Conservation (phyloP, 2,888 invertebrate genomes). For the Polyommatus icarus region DNA sequence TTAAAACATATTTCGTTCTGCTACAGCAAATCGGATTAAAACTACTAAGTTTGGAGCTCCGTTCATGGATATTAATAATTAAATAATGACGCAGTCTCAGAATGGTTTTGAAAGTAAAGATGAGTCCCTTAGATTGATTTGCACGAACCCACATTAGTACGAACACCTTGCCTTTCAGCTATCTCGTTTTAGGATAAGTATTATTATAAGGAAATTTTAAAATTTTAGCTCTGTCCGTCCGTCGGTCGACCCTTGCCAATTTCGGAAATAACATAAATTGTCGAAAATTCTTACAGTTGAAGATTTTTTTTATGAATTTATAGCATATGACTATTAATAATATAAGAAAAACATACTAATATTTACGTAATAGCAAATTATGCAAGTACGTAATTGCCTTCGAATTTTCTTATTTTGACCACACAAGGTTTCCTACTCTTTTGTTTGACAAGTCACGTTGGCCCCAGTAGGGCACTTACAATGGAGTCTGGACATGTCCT, state of each 20-base stretch:
- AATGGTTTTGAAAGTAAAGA: neutral
- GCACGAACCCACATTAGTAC: neutral
- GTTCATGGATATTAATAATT: conserved; percentile 29
- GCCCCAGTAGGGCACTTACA: neutral
- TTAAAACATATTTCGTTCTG: conserved; percentile 42
- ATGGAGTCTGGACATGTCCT: neutral
- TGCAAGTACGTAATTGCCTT: no score
- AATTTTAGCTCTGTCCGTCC: no score
- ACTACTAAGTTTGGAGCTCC: conserved; percentile 34
- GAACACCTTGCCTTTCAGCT: neutral
- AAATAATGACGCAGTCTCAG: conserved; percentile 10
- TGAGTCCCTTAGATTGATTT: neutral
- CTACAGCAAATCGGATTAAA: conserved; percentile 51
- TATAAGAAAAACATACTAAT: no score
- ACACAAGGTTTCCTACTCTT: no score
- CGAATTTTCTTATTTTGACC: no score
- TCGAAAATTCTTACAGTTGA: no score
- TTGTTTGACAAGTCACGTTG: neutral
- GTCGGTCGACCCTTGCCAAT: no score
- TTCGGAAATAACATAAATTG: no score
- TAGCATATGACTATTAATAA: no score
- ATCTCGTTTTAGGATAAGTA: neutral
- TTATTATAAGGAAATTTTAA: no score
- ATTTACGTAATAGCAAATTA: no score
- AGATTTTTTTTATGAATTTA: no score